A percentile compares a stretch with the other conserved stretches of the same genome.
Conservation (phyloP, 2,888 invertebrate species). For the Portevinia maculata region DNA sequence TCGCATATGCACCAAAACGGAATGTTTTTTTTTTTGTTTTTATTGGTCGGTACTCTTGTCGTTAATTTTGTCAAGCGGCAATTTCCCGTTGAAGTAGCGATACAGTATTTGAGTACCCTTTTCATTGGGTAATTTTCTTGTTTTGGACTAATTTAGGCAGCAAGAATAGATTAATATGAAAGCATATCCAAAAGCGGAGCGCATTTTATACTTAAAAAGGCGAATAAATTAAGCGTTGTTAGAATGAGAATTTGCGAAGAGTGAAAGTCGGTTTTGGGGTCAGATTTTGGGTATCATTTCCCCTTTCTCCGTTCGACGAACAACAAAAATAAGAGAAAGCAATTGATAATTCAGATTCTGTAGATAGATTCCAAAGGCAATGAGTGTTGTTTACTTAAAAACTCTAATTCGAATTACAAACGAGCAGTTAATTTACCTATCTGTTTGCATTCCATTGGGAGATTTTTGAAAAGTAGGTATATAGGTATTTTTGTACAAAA, state of each 20-base stretch:
- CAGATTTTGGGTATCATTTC: conserved; percentile 33
- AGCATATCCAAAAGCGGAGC: too few species aligned
- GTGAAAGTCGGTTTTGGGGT: conserved; percentile 58
- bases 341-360: conserved; percentile 8
- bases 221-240: too few species aligned
- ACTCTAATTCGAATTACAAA: not conserved
- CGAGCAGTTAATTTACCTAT: conserved; percentile 5
- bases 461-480: too few species aligned
- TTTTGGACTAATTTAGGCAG: too few species aligned
- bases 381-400: not conserved
- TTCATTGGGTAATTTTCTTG: conserved; percentile 6
- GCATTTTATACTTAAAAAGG: too few species aligned
- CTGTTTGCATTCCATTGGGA: conserved; percentile 16
- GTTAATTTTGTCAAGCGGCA: conserved; percentile 70
- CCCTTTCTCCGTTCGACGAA: not conserved
- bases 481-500: too few species aligned
- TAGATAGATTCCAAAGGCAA: conserved; percentile 21
- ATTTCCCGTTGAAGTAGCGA: conserved; percentile 55
- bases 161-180: too few species aligned
- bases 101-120: conserved; percentile 20
- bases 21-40: conserved; percentile 40
- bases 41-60: conserved; percentile 30
- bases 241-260: conserved; percentile 3
- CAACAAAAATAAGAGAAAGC: conserved; percentile 2
- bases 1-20: conserved; percentile 19